phyloP scores from a whole-genome alignment of 2,888 invertebrate genomes.

The Eupsilia transversa region DNA sequence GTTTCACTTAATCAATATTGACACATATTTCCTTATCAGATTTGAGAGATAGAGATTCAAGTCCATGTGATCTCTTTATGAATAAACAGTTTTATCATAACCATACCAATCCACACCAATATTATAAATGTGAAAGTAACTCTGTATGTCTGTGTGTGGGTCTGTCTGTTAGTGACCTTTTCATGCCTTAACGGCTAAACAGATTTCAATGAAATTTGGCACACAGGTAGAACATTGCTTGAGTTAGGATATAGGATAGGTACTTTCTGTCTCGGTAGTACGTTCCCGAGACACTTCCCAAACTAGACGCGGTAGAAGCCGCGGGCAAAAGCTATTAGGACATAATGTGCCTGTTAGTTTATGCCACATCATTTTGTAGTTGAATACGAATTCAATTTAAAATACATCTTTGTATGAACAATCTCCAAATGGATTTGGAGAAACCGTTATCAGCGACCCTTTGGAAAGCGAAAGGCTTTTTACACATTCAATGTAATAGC shows the following conservation, averaged over 20 bases:
- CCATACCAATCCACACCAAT: too few species aligned
- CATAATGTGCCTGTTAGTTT: neutral
- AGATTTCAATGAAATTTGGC: neutral
- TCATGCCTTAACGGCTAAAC: neutral
- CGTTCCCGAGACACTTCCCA: neutral
- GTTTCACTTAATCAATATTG: conserved; percentile 25
- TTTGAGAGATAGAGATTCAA: conserved; percentile 10
- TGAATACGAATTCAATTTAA: conserved; percentile 38
- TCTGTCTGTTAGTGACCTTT: neutral
- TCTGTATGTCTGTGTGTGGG: neutral
- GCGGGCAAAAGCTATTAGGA: neutral
- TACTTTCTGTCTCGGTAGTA: neutral
- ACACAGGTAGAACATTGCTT: neutral
- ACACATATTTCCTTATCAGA: conserved; percentile 38
- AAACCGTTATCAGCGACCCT: conserved; percentile 45
- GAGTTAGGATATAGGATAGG: neutral
- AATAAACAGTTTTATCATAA: conserved; percentile 12
- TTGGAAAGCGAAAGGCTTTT: conserved; percentile 42
- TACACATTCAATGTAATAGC: conserved; percentile 18
- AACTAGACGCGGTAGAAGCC: neutral
- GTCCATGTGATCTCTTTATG: conserved; percentile 11
- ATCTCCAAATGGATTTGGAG: conserved; percentile 15
- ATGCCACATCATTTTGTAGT: conserved; percentile 1
- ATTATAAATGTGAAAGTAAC: neutral
- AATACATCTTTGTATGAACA: conserved; percentile 34